A percentile compares a stretch with the other conserved stretches of the same genome.
Conservation (phyloP, 92 coral and sea anemone species). For the Heteractis magnifica region DNA sequence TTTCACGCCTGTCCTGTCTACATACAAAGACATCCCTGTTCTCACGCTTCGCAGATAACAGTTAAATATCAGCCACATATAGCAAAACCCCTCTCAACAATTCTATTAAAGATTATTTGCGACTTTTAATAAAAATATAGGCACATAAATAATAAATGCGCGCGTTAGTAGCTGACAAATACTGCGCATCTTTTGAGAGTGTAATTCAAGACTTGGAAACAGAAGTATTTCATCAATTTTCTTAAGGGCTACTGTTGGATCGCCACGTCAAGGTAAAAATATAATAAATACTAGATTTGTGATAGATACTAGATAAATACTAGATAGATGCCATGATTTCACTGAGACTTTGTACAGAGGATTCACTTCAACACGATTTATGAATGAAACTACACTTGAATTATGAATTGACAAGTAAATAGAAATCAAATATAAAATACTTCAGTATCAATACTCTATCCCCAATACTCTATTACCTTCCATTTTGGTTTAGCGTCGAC, state of each 20-base stretch:
- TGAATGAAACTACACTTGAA: not conserved
- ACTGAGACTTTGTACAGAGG: not conserved
- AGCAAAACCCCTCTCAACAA: not conserved
- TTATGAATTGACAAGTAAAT: not conserved
- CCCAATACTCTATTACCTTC: constrained; percentile 11
- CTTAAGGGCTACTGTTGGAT: not conserved
- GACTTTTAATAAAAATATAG: not conserved
- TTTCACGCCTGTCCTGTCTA: constrained; percentile 38
- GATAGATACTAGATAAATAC: not conserved
- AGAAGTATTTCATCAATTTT: not conserved
- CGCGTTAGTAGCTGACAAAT: not conserved
- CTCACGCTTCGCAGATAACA: constrained; percentile 12
- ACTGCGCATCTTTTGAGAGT: not conserved
- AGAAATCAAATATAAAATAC: not conserved
- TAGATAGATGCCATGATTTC: not conserved
- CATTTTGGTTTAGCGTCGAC: constrained; percentile 39
- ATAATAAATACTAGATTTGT: not conserved
- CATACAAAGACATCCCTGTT: constrained; percentile 25
- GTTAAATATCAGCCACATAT: not conserved
- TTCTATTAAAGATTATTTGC: not conserved
- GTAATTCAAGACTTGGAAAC: not conserved
- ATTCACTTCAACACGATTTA: not conserved
- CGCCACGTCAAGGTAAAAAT: not conserved
- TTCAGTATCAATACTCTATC: not conserved
- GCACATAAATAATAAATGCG: not conserved